Conservation (phyloP, 2,113 vertebrate species). For the Lasiurus cinereus region DNA sequence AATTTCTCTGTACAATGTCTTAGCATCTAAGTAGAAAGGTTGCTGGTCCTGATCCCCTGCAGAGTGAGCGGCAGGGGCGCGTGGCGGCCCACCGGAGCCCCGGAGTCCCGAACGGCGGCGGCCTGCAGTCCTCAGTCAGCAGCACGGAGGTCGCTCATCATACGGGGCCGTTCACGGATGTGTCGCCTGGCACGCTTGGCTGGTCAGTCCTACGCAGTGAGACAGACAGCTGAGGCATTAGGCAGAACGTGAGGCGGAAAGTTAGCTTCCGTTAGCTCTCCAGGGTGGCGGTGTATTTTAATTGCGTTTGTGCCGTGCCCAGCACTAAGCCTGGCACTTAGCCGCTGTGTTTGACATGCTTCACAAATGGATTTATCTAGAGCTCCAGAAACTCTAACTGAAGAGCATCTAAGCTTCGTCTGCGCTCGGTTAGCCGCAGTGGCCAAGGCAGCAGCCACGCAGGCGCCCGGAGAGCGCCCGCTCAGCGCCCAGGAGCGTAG, state of each 20-base stretch:
- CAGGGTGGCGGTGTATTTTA: accelerated
- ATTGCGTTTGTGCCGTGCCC: accelerated
- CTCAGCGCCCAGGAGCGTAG: not conserved
- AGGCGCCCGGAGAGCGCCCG: not conserved
- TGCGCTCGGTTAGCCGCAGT: accelerated
- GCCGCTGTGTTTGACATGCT: accelerated
- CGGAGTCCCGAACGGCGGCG: slow-evolving; percentile 85
- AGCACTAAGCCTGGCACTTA: not conserved
- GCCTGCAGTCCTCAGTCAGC: slow-evolving; percentile 88
- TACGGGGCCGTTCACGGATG: slow-evolving; percentile 94
- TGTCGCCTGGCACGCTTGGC: slow-evolving; percentile 88
- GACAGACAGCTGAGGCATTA: not conserved
- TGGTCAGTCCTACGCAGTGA: slow-evolving; percentile 90
- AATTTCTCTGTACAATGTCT: slow-evolving; percentile 96
- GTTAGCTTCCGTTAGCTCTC: accelerated
- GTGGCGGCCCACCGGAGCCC: slow-evolving; percentile 86
- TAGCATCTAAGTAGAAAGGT: slow-evolving; percentile 93
- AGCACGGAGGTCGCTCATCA: slow-evolving; percentile 89
- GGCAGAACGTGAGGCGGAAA: accelerated
- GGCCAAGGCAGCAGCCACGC: not conserved
- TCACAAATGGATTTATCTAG: accelerated
- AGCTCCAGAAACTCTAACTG: not conserved
- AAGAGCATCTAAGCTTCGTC: accelerated
- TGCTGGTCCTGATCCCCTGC: slow-evolving; percentile 98
- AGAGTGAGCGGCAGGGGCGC: slow-evolving; percentile 90